Evolutionary conservation across 1,140 invertebrate species (phyloP).

Genomic region (Euschistus heros): DNA sequence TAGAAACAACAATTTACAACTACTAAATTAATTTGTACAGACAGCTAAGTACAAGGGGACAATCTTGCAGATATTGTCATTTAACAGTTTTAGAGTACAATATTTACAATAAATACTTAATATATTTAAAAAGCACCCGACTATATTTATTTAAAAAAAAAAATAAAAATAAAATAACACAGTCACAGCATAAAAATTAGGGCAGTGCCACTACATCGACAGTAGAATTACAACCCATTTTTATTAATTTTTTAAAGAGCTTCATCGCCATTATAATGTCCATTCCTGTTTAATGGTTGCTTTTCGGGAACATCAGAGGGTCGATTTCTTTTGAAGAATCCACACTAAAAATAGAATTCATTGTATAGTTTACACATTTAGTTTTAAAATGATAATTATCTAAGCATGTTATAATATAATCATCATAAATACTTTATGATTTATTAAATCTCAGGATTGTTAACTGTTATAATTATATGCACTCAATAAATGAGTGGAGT

Average conservation of each 20-base stretch:
- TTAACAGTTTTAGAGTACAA: background rate
- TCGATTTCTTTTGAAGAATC: conserved; percentile 85
- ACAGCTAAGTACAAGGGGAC: conserved; percentile 2
- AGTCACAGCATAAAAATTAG: background rate
- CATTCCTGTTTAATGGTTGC: conserved; percentile 67
- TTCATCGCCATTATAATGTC: conserved; percentile 53
- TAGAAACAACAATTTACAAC: conserved; percentile 9
- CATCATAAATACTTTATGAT: too few relatives aligned
- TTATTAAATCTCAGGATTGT: too few relatives aligned
- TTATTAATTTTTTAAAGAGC: conserved; percentile 38
- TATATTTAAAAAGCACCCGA: conserved; percentile 9
- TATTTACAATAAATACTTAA: conserved; percentile 13
- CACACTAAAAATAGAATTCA: conserved; percentile 53
- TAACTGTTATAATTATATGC: too few relatives aligned
- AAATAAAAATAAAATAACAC: conserved; percentile 5
- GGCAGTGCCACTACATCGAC: background rate
- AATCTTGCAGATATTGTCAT: background rate
- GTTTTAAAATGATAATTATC: too few relatives aligned
- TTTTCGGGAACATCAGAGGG: conserved; percentile 66
- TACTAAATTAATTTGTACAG: conserved; percentile 13
- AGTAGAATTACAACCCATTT: background rate
- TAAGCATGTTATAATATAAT: too few relatives aligned
- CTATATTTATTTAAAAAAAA: background rate
- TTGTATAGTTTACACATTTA: too few relatives aligned
- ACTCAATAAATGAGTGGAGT: too few relatives aligned